Percentiles rank a stretch among this genome's conserved stretches.
phyloP scores from a whole-genome alignment of 2,113 vertebrate genomes.

The Calcarius ornatus region DNA sequence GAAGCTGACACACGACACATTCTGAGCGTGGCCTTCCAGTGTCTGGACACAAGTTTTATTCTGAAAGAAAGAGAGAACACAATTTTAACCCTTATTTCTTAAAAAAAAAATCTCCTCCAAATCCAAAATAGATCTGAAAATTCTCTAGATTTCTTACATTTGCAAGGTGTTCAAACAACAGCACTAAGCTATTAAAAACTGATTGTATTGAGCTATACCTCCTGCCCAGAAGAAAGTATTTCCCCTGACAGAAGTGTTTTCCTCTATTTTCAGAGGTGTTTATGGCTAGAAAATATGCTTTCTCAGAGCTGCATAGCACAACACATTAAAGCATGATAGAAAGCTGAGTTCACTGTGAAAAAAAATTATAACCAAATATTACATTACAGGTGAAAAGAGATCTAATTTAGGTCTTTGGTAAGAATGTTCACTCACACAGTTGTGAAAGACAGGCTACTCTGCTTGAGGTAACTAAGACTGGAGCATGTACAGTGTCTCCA shows the following conservation, averaged over 20 bases:
- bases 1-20: slow-evolving; percentile 97
- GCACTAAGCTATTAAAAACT: neutral
- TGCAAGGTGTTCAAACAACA: neutral
- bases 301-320: neutral
- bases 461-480: neutral
- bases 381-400: neutral
- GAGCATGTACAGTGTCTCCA: neutral
- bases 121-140: neutral
- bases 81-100: neutral
- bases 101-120: neutral
- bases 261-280: neutral
- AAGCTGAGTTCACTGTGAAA: neutral
- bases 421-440: neutral
- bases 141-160: neutral
- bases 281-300: neutral
- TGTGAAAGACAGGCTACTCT: neutral
- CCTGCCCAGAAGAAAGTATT: neutral
- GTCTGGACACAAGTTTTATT: slow-evolving; percentile 99
- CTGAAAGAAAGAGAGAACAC: slow-evolving; percentile 54
- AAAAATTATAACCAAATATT: neutral
- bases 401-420: neutral
- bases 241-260: neutral
- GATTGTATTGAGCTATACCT: neutral
- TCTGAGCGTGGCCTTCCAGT: slow-evolving; percentile 95
- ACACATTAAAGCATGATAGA: neutral